Base-by-base conservation (phyloP, 2,888 invertebrate genomes). In the Pachydiplax longipennis region DNA sequence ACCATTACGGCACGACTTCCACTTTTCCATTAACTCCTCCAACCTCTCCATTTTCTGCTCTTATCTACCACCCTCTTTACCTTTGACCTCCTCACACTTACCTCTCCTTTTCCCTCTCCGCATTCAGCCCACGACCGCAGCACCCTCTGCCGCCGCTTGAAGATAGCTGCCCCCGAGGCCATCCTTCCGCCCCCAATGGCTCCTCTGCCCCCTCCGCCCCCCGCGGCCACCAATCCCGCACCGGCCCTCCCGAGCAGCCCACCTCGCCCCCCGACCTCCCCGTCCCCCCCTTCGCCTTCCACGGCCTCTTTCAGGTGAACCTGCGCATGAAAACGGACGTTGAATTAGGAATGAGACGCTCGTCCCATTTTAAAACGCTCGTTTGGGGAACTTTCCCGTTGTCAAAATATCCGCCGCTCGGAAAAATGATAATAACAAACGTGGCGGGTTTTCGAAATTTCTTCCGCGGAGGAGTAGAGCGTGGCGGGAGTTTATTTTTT, bases 61-160 rank as follows among this genome's bases (percentile, higher is more conserved):
- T 18, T 31, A n/a, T n/a, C 31, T 31, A 5, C 65, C 53, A n/a
- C 53, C 73, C 40, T 80, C 83, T 91, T 91, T 90, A 83, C 73
- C 91, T 91, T 91, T 22, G 81, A 91, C 80, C 8, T 22, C 15
- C 44, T 22, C 48, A 2, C 25, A 90, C 91, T 65, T 40, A 90
- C 80, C 58, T 80, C 73, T 1, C 80, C 81, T n/a, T 87, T 91
- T 18, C 91, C 61, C 53, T 80, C 90, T 40, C 65, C 90, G 80
- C 91, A 80, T 53, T 58, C 91, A 10, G 87, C 90, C 91, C 65
- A 91, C 91, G 58, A 97, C 97, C 96, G 96, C 92, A 97, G 95
- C 92, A 96, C 96, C 91, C 97, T 95, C 93, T 97, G 97, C 93
- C 96, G 96, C 92, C 96, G 95, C 93, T 97, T 97, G 93, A 97